Conservation (phyloP, 2,113 vertebrate genomes). For the Paracanthobrama guichenoti region DNA sequence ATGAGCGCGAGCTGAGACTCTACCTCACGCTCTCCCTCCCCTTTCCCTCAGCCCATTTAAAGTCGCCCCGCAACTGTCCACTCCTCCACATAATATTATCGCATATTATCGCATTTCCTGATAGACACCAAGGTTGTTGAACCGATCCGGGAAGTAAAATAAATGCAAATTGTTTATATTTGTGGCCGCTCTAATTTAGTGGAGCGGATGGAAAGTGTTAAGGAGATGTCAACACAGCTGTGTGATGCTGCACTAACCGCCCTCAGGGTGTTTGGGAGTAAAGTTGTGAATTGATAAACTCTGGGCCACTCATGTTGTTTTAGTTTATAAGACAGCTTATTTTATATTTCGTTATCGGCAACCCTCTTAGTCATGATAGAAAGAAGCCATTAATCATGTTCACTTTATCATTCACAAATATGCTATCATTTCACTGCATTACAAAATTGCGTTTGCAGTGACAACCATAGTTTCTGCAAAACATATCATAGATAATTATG, state of each 20-base stretch:
- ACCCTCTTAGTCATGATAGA: neutral
- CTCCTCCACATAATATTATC: neutral
- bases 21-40: constrained; percentile 42
- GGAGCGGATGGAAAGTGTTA: constrained; percentile 17
- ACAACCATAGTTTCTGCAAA: neutral
- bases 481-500: neutral
- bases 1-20: constrained; percentile 14
- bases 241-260: neutral
- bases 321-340: neutral
- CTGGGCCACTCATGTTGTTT: constrained; percentile 7
- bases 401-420: neutral
- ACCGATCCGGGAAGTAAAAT: constrained; percentile 54
- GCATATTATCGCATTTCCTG: constrained; percentile 36
- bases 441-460: too few relatives aligned
- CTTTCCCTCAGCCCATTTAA: constrained; percentile 41
- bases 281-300: constrained; percentile 36
- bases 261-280: neutral
- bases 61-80: neutral
- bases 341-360: neutral
- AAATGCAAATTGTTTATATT: constrained; percentile 33
- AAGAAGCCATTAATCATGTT: neutral
- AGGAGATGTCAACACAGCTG: constrained; percentile 30
- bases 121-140: constrained; percentile 52
- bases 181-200: constrained; percentile 21
- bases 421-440: neutral